Evolutionary conservation across 2,888 invertebrate genomes (phyloP), one percentile per base, ranked within the genome.

Genomic region (Stenoptilia bipunctidactyla): DNA sequence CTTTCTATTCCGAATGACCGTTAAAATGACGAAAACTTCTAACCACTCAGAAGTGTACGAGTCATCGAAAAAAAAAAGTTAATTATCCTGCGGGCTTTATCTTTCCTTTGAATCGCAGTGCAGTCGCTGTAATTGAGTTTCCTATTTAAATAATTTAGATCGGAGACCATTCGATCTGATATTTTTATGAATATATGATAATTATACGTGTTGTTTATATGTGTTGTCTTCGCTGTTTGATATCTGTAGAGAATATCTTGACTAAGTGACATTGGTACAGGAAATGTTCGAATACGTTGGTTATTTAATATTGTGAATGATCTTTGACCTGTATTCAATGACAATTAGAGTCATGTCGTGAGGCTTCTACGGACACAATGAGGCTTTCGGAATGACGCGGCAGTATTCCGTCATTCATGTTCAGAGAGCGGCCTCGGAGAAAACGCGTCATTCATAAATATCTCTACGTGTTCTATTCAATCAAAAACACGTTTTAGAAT

Each of bases 321-420:
- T 77, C 80, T 77, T 58, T 82, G 77, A 80, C 75, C 82, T 68
- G 54, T 58, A 71, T 77, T 75, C 77, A 79, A 80, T 79, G 72
- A 80, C 76, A 82, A 83, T 82, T 76, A 79, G 71, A 58, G 73
- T 73, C 72, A 65, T 64, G 68, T 62, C 56, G 60, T 66, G 66
- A 75, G 75, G 71, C 72, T 66, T 61, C 60, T 30, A 3, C 12
- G 20, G 66, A 66, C 74, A 83, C 80, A 80, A 82, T 80, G 74
- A 76, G 63, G 71, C 73, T 70, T 67, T 64, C 69, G 75, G 61
- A 71, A 69, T 83, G 82, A 83, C 66, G 64, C 56, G 55, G 64
- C 82, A 66, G 61, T 73, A 77, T 68, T 52, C 57, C 43, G 48
- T 66, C 82, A 82, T 82, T 82, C 82, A 83, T 79, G 53, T 58